Conservation (phyloP, 2,888 invertebrate species). For the Petrophora chlorosata region DNA sequence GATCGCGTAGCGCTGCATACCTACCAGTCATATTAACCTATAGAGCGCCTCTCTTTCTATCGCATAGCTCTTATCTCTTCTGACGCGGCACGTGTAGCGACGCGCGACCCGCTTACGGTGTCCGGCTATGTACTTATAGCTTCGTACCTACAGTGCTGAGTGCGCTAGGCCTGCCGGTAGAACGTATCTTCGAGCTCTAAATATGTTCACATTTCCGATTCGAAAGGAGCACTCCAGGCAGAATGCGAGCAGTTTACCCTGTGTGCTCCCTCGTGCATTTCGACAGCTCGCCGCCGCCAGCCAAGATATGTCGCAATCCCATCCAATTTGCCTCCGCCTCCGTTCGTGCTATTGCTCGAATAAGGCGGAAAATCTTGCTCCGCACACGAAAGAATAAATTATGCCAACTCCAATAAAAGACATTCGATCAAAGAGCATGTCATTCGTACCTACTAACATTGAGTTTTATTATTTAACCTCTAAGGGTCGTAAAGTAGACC, state of each 20-base stretch:
- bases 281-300: constrained; percentile 68
- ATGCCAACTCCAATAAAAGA: constrained; percentile 63
- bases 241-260: constrained; percentile 72
- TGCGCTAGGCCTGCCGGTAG: no score
- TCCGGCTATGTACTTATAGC: no score
- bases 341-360: constrained; percentile 67
- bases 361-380: constrained; percentile 77
- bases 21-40: no score
- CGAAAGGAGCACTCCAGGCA: constrained; percentile 59
- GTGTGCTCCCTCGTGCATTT: constrained; percentile 68
- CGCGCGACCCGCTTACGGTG: no score
- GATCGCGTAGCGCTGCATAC: no score
- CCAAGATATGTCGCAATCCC: constrained; percentile 79
- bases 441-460: neutral
- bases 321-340: constrained; percentile 78
- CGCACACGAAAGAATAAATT: constrained; percentile 70
- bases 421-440: constrained; percentile 28
- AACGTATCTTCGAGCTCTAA: constrained; percentile 52
- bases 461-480: neutral
- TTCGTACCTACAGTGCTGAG: no score
- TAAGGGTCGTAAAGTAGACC: no score
- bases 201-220: constrained; percentile 62
- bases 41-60: no score
- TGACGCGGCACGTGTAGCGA: no score
- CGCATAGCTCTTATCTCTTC: no score